These are phyloP conservation scores for Darevskia mixta DNA, from an alignment of 2,797 vertebrate genomes.

Conservation along the genomic window DNA sequence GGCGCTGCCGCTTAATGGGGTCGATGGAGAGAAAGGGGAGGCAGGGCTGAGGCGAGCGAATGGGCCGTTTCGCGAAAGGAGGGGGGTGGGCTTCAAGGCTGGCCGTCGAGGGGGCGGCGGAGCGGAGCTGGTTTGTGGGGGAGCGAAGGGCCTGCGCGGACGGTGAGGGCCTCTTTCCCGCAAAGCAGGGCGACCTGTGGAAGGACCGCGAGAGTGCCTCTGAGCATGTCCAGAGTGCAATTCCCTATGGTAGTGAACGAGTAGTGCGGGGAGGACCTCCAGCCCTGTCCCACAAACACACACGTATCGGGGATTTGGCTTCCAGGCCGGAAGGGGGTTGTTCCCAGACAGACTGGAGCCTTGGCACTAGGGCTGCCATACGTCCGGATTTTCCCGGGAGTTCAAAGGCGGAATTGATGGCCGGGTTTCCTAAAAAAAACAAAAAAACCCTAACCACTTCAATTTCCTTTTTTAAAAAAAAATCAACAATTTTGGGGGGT, in stretches of 20 bases:
- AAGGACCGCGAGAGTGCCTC: not conserved
- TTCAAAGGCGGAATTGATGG: too few relatives aligned
- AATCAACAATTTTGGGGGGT: too few relatives aligned
- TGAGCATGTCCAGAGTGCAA: slow-evolving; percentile 1
- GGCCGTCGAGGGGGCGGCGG: not conserved
- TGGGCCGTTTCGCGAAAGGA: not conserved
- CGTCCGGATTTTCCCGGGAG: too few relatives aligned
- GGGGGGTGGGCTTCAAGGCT: not conserved
- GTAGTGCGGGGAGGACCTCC: too few relatives aligned
- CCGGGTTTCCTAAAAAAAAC: too few relatives aligned
- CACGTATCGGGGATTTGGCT: not conserved
- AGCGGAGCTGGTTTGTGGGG: too few relatives aligned
- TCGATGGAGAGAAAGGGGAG: not conserved
- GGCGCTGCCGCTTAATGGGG: not conserved
- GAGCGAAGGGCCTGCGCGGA: not conserved
- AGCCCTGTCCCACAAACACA: too few relatives aligned
- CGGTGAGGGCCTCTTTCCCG: not conserved
- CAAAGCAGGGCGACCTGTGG: not conserved
- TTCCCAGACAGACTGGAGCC: not conserved
- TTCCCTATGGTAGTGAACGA: not conserved
- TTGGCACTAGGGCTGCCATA: too few relatives aligned
- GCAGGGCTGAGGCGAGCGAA: not conserved
- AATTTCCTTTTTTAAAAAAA: too few relatives aligned
- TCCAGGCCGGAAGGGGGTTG: not conserved
- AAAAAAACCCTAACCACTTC: too few relatives aligned